Conservation (phyloP, 2,888 invertebrate species). For the Dyspetes luteomarginatus region DNA sequence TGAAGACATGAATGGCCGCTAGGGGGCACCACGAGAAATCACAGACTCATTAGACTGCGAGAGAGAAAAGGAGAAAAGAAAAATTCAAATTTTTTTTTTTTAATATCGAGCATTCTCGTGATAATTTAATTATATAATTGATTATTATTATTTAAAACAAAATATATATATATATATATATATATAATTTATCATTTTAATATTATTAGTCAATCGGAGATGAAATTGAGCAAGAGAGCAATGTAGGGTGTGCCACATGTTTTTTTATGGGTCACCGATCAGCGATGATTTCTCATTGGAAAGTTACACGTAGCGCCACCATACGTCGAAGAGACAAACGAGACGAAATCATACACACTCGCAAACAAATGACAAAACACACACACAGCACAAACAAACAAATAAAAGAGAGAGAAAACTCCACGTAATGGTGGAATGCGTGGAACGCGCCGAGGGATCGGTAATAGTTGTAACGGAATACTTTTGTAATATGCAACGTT, state of each 20-base stretch:
- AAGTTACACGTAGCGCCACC: slow-evolving; percentile 57
- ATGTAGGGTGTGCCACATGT: slow-evolving; percentile 63
- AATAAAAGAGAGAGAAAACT: slow-evolving; percentile 29
- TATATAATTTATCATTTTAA: background rate
- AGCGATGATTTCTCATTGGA: slow-evolving; percentile 67
- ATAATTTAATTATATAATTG: too few relatives aligned
- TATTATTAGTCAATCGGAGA: too few relatives aligned
- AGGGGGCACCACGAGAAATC: background rate
- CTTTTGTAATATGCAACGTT: slow-evolving; percentile 50
- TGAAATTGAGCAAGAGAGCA: background rate
- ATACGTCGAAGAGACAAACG: slow-evolving; percentile 20
- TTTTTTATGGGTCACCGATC: slow-evolving; percentile 68
- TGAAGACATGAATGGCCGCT: background rate
- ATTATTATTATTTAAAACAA: too few relatives aligned
- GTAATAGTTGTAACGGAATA: slow-evolving; percentile 61
- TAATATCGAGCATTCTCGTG: too few relatives aligned
- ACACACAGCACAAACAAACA: too few relatives aligned
- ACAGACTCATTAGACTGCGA: too few relatives aligned
- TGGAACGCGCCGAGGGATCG: slow-evolving; percentile 61
- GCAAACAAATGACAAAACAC: too few relatives aligned
- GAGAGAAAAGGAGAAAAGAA: background rate
- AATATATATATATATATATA: background rate
- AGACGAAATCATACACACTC: slow-evolving; percentile 3
- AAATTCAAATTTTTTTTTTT: too few relatives aligned
- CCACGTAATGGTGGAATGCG: slow-evolving; percentile 58